Evolutionary conservation across 2,888 invertebrate genomes (phyloP).

Genomic region (Pseudococcus viburni): DNA sequence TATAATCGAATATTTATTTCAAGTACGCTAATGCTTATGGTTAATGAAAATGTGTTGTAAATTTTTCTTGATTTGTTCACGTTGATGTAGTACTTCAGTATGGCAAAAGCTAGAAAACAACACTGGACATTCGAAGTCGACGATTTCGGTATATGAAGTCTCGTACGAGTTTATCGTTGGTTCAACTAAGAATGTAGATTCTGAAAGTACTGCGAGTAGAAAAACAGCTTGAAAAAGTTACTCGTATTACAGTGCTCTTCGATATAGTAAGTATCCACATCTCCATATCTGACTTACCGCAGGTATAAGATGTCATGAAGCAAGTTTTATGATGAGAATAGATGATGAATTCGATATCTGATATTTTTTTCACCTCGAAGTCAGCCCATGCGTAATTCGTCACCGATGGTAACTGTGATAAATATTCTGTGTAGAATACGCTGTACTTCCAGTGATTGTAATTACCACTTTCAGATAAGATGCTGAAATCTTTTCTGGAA

Average conservation of each 20-base stretch:
- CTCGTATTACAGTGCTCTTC: background rate
- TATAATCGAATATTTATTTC: background rate
- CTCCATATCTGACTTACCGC: conserved; percentile 76
- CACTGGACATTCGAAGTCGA: conserved; percentile 78
- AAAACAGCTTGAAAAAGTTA: conserved; percentile 39
- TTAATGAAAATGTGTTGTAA: background rate
- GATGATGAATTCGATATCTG: conserved; percentile 74
- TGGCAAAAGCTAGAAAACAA: conserved; percentile 75
- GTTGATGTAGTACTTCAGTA: conserved; percentile 74
- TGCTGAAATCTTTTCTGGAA: conserved; percentile 76
- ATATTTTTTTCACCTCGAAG: conserved; percentile 75
- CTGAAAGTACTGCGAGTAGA: conserved; percentile 1
- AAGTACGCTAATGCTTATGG: background rate
- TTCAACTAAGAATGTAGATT: background rate
- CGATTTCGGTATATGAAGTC: conserved; percentile 72
- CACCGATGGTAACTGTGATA: conserved; percentile 78
- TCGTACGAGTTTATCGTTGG: background rate
- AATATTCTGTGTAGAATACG: conserved; percentile 76
- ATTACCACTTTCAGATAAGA: conserved; percentile 78
- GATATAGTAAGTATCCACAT: background rate
- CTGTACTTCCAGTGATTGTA: conserved; percentile 81
- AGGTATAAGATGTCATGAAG: conserved; percentile 75
- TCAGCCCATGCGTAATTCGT: conserved; percentile 76
- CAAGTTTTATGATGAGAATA: conserved; percentile 78
- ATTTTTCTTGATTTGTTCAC: conserved; percentile 39